Conservation (phyloP, 2,113 vertebrate species). For the Smithornis capensis region DNA sequence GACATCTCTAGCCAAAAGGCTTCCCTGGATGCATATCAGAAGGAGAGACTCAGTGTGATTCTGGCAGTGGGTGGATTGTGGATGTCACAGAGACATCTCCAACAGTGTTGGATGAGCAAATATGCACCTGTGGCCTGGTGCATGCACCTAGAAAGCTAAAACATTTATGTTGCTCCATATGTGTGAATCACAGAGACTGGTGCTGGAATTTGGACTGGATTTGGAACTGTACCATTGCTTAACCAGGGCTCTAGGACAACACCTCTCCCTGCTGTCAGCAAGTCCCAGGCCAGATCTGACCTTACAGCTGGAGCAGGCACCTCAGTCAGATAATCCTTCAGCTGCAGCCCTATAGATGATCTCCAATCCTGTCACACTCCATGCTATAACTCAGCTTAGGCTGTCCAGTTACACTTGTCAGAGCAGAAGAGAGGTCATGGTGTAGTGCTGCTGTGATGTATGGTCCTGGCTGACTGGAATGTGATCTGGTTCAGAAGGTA, state of each 20-base stretch:
- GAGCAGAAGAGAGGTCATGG: not conserved
- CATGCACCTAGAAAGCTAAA: not conserved
- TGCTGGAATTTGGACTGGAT: not conserved
- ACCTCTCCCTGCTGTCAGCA: not conserved
- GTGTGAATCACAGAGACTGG: not conserved
- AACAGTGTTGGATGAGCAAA: not conserved
- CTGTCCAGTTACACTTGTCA: not conserved
- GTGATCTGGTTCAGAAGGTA: not conserved
- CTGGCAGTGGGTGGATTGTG: not conserved
- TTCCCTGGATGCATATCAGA: not conserved
- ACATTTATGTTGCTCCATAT: not conserved
- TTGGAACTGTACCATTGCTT: not conserved
- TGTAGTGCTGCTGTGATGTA: not conserved
- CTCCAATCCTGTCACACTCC: not conserved
- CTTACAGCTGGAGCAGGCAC: not conserved
- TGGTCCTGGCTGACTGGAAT: not conserved
- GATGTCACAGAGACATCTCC: not conserved
- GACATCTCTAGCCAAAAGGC: not conserved
- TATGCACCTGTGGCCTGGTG: not conserved
- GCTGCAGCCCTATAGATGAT: not conserved
- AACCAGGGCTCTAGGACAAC: not conserved
- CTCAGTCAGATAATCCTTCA: not conserved
- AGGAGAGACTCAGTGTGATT: not conserved
- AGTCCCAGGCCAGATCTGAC: not conserved
- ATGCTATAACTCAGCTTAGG: not conserved